Evolutionary conservation across 2,797 vertebrate genomes (phyloP).

Genomic region (Xerus rutilus): DNA sequence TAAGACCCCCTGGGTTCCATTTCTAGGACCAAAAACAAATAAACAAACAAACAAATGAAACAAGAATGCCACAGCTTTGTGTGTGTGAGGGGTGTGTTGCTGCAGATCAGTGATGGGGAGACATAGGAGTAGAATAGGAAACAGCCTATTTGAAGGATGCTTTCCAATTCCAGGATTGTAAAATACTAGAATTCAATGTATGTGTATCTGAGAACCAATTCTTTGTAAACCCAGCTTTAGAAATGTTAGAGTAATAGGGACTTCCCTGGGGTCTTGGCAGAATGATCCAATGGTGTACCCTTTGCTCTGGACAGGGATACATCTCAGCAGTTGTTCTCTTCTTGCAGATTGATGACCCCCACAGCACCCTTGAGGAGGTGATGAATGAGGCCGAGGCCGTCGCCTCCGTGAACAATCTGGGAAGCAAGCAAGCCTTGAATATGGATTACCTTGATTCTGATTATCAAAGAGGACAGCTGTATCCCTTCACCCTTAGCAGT

Average conservation of each 20-base stretch:
- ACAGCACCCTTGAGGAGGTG: constrained; percentile 84
- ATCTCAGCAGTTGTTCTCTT: constrained; percentile 51
- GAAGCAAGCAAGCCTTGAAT: constrained; percentile 88
- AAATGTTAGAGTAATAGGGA: neutral
- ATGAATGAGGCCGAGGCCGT: constrained; percentile 69
- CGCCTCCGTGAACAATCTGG: constrained; percentile 83
- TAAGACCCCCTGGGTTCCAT: neutral
- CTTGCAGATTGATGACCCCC: constrained; percentile 89
- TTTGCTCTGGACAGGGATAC: neutral
- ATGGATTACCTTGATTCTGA: constrained; percentile 87
- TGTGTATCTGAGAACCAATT: neutral
- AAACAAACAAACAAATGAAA: neutral
- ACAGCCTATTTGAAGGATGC: neutral
- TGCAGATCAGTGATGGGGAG: neutral
- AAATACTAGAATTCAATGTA: neutral
- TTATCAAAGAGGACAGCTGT: constrained; percentile 86
- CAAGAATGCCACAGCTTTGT: neutral
- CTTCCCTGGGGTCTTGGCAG: neutral
- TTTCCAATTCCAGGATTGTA: neutral
- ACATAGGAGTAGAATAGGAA: neutral
- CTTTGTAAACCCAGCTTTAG: neutral
- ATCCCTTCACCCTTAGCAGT: constrained; percentile 83
- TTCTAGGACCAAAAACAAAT: neutral
- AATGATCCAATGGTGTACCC: neutral
- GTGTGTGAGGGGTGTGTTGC: neutral